Conservation (phyloP, 2,888 invertebrate genomes). For the Elysia crispata region DNA sequence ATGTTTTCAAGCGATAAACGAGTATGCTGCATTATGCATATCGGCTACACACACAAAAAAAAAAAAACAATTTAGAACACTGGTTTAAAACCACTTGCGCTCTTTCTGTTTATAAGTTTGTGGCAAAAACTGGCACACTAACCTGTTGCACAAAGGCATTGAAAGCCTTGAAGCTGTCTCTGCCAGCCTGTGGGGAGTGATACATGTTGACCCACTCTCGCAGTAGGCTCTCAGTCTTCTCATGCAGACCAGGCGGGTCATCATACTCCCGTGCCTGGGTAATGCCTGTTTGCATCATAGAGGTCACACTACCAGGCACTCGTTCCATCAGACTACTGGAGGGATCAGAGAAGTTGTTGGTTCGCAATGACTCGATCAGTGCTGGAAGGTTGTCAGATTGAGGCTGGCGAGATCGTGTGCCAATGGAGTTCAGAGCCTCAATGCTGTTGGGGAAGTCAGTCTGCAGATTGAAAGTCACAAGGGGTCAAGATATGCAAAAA, state of each 20-base stretch:
- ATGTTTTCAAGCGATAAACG: no score
- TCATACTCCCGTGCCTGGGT: constrained; percentile 90
- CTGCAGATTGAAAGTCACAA: constrained; percentile 57
- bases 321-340: constrained; percentile 81
- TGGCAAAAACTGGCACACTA: constrained; percentile 36
- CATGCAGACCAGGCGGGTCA: constrained; percentile 95
- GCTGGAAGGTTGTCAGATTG: constrained; percentile 71
- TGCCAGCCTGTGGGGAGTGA: constrained; percentile 82
- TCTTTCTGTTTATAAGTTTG: no score
- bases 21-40: no score
- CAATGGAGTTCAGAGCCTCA: constrained; percentile 88
- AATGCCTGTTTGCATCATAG: constrained; percentile 95
- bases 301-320: constrained; percentile 78
- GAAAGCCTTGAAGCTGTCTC: constrained; percentile 86
- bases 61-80: no score
- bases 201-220: constrained; percentile 97
- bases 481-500: not conserved
- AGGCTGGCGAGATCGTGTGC: constrained; percentile 84
- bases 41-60: no score
- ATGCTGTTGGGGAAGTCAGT: constrained; percentile 92
- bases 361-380: constrained; percentile 43
- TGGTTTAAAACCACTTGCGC: no score
- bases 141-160: constrained; percentile 92
- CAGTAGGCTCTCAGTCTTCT: constrained; percentile 94
- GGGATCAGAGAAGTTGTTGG: constrained; percentile 20